A percentile compares a stretch with the other conserved stretches of the same genome.
Evolutionary conservation across 2,113 vertebrate genomes (phyloP).

Genomic region (Pipa parva): DNA sequence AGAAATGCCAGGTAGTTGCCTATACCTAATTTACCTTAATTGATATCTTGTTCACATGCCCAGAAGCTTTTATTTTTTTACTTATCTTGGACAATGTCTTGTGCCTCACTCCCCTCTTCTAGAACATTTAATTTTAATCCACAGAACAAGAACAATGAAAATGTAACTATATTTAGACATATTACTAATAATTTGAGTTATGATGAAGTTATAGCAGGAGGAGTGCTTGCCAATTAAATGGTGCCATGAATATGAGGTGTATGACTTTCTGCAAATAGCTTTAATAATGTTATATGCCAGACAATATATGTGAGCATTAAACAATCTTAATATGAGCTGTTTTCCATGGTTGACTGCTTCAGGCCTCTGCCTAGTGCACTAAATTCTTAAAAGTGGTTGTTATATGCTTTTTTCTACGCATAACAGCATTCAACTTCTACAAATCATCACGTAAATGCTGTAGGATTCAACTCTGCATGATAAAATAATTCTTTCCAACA

Average conservation of each 20-base stretch:
- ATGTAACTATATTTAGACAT: background rate
- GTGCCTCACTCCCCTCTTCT: background rate
- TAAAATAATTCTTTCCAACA: slow-evolving; percentile 47
- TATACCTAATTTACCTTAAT: too few species aligned
- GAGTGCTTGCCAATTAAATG: background rate
- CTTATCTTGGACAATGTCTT: too few species aligned
- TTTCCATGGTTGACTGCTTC: slow-evolving; percentile 62
- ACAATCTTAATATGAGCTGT: slow-evolving; percentile 54
- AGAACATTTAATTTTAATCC: background rate
- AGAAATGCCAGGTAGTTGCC: too few species aligned
- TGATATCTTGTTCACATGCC: too few species aligned
- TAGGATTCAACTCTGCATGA: slow-evolving; percentile 49
- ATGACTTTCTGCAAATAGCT: slow-evolving; percentile 19
- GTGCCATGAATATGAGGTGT: slow-evolving; percentile 16
- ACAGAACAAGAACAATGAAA: background rate
- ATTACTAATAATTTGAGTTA: background rate
- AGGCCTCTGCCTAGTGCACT: slow-evolving; percentile 56
- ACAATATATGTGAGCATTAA: slow-evolving; percentile 59
- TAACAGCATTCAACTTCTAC: slow-evolving; percentile 58
- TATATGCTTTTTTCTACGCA: slow-evolving; percentile 60
- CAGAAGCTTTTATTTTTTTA: too few species aligned
- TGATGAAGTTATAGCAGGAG: background rate
- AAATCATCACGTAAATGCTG: slow-evolving; percentile 62
- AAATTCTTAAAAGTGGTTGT: slow-evolving; percentile 62
- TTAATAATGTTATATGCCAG: slow-evolving; percentile 43